Conservation (phyloP, 92 coral and sea anemone species). For the Metridium senile region DNA sequence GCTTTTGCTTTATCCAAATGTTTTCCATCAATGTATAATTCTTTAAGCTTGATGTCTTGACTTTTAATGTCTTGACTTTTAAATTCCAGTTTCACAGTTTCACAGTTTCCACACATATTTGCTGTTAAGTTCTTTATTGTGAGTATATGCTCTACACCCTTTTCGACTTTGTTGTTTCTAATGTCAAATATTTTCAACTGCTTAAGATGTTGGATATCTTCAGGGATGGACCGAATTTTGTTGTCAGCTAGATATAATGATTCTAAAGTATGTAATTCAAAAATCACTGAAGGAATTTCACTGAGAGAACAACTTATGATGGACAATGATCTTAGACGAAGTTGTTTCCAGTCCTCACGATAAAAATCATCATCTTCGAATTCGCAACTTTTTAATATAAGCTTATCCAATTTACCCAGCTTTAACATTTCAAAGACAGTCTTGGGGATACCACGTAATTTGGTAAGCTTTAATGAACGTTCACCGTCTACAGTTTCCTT, state of each 20-base stretch:
- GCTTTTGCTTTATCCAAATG: constrained; percentile 8
- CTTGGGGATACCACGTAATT: constrained; percentile 49
- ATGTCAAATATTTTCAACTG: constrained; percentile 29
- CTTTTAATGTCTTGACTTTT: no score
- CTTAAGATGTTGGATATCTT: constrained; percentile 6
- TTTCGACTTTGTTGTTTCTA: constrained; percentile 34
- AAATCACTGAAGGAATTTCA: constrained; percentile 37
- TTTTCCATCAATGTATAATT: constrained; percentile 8
- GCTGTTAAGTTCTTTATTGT: constrained; percentile 5
- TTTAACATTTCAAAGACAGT: constrained; percentile 48
- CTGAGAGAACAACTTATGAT: constrained; percentile 36
- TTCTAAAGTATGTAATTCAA: constrained; percentile 33
- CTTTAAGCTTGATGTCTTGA: constrained; percentile 6
- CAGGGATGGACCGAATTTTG: constrained; percentile 30
- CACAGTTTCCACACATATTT: constrained; percentile 16
- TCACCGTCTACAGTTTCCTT: constrained; percentile 26
- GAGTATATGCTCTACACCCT: constrained; percentile 25
- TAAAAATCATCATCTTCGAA: constrained; percentile 32
- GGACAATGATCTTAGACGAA: constrained; percentile 38
- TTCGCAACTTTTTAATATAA: constrained; percentile 28
- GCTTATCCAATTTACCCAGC: constrained; percentile 18
- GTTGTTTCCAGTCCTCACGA: constrained; percentile 25
- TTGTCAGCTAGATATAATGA: constrained; percentile 39
- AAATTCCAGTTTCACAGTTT: not conserved
- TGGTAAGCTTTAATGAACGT: constrained; percentile 36